These are phyloP conservation scores for Neotoxoptera formosana DNA, from an alignment of 1,140 invertebrate genomes.

Conservation along the genomic window DNA sequence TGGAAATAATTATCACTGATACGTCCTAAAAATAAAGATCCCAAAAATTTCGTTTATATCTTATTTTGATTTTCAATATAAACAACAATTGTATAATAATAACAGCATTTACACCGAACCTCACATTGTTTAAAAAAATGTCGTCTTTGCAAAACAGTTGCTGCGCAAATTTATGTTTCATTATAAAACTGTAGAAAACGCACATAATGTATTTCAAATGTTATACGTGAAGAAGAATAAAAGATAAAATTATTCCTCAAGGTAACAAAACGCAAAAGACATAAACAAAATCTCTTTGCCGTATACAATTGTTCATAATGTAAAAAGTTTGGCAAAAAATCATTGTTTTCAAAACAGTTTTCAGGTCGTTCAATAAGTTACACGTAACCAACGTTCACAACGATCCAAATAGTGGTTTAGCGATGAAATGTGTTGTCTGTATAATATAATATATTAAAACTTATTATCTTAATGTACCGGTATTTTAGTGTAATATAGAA, in stretches of 20 bases:
- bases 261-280: background rate
- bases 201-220: background rate
- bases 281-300: background rate
- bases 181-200: background rate
- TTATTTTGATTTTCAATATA: background rate
- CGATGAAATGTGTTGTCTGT: background rate
- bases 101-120: background rate
- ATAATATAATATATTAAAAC: background rate
- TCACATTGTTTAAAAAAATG: background rate
- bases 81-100: too few species aligned
- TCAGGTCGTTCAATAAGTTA: background rate
- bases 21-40: background rate
- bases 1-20: background rate
- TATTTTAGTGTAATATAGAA: background rate
- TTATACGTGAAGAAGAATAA: background rate
- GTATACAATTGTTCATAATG: slow-evolving; percentile 4
- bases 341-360: slow-evolving; percentile 2
- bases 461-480: background rate
- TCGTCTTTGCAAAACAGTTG: background rate
- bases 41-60: background rate
- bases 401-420: background rate
- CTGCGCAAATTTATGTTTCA: background rate
- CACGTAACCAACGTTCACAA: background rate
- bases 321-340: slow-evolving; percentile 21
- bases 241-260: slow-evolving; percentile 1